Base-by-base conservation (phyloP, 2,888 invertebrate genomes). In the Mycalesis mineus region DNA sequence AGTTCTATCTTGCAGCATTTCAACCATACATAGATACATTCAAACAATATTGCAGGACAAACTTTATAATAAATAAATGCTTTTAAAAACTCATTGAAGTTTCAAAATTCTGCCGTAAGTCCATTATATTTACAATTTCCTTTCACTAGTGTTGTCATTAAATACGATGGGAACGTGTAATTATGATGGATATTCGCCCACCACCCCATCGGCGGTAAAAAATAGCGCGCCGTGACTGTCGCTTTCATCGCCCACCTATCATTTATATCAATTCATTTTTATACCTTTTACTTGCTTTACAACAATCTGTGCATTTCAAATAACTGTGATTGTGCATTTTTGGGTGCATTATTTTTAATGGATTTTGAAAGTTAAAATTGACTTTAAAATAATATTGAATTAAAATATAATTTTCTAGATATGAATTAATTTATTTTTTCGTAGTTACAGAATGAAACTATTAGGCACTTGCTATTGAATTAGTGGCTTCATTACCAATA, bases 201-300 rank as follows among this genome's bases (percentile, higher is more conserved):
- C 52, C 52, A 33, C 52, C 52, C 52, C 13, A 42, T 17, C 17
- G n/a, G n/a, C 31, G 51, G 31, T 52, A 31, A 52, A 52, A 42
- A 52, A 52, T 31, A 51, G 41, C 29, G 48, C 52, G 54, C 53
- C 54, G 50, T 63, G 63, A 63, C 63, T 58, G 42, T 58, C 55
- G 45, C 17, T 55, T 58, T 33, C 41, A 33, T 33, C 50, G 33
- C n/a, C 17, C 11, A 45, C 9, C 42, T 39, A 52, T 63, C 65
- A 64, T 66, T 66, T 65, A 60, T 66, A 64, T 66, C 65, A 63
- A 66, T 66, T 64, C 58, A 57, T 58, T 51, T 60, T 55, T 58
- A 13, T 45, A 39, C 31, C 6, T 57, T 55, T 57, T 55, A 55
- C 33, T 57, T 57, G 58, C 64, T 60, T 61, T 64, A 62, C 57